Base-by-base conservation (phyloP, 2,113 vertebrate species). In the Burhinus oedicnemus region DNA sequence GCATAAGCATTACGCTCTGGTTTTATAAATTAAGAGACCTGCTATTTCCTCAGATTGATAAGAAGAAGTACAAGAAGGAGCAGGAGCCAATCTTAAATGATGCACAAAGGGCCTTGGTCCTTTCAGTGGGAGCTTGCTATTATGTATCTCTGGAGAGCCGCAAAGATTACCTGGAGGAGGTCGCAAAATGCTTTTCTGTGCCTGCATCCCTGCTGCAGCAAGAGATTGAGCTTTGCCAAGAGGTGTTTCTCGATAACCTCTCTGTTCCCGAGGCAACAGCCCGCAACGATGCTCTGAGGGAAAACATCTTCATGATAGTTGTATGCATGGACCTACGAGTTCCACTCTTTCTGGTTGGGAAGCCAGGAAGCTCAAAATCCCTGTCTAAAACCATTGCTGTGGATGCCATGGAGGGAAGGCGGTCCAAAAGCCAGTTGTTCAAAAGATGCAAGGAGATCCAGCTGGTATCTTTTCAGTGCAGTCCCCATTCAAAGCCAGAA, bases 391-490 rank as follows among this genome's bases (percentile, higher is more conserved):
- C 98, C 8, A 97, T 98, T 57, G 98, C 98, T 60, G 97, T 97
- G 29, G 96, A 98, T 64, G 98, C 98, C 66, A 98, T 99, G 98
- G 96, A 98, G 64, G 98, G 98, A 22, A 97, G 98, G 38, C 94
- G 89, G 54, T 98, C 98, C 74, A 97, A 97, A 91, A 97, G 3
- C 36, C 32, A 87, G 1, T 96, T 98, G 13, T 98, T 98, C 93
- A 97, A 87, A 94, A 94, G 85, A 5, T 97, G 98, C 61, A 99
- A 98, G 58, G 98, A 98, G 85, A 96, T 98, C 23, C 98, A 98
- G 27, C 98, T 98, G 98, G 96, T 98, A 40, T 98, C 98, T 87
- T 99, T 99, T 80, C 98, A 99, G 79, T 98, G 98, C 94, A 99
- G 98, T 83, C 98, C 98, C 83, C 98, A 98, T 87, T 98, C 98